phyloP scores from a whole-genome alignment of 2,113 vertebrate species.

The Tupaia tana region DNA sequence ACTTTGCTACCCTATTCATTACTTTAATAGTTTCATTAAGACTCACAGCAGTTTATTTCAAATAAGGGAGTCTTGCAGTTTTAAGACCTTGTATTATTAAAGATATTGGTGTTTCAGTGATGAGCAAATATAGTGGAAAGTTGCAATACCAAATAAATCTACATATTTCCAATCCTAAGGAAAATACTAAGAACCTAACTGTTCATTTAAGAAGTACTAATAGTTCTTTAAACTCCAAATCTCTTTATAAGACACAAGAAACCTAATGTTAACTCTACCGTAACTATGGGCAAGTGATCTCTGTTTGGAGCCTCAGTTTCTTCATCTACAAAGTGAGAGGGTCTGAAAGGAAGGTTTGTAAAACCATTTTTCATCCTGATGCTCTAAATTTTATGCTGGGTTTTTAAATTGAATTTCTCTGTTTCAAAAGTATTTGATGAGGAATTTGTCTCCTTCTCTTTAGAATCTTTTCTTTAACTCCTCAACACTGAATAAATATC shows the following conservation, averaged over 20 bases:
- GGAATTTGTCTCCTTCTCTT: constrained; percentile 28
- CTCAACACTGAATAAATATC: constrained; percentile 48
- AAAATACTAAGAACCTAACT: constrained; percentile 57
- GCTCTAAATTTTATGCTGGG: not conserved
- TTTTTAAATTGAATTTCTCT: constrained; percentile 13
- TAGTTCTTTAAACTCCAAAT: not conserved
- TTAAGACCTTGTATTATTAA: constrained; percentile 77
- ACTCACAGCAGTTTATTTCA: constrained; percentile 61
- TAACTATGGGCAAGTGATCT: constrained; percentile 26
- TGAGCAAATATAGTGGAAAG: constrained; percentile 62
- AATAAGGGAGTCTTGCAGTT: constrained; percentile 46
- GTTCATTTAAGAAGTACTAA: constrained; percentile 39
- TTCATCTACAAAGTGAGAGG: constrained; percentile 51
- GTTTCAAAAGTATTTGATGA: constrained; percentile 42
- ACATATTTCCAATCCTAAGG: constrained; percentile 53
- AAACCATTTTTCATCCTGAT: not conserved
- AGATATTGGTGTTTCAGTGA: constrained; percentile 73
- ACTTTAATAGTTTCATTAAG: constrained; percentile 56
- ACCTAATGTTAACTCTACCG: not conserved
- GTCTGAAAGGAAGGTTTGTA: constrained; percentile 6
- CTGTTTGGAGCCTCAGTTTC: constrained; percentile 60
- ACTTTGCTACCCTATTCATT: constrained; percentile 61
- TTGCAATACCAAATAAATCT: constrained; percentile 78
- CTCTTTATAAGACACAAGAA: constrained; percentile 51
- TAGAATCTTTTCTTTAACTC: not conserved